phyloP scores from a whole-genome alignment of 1,140 invertebrate genomes.

The Atta texana region DNA sequence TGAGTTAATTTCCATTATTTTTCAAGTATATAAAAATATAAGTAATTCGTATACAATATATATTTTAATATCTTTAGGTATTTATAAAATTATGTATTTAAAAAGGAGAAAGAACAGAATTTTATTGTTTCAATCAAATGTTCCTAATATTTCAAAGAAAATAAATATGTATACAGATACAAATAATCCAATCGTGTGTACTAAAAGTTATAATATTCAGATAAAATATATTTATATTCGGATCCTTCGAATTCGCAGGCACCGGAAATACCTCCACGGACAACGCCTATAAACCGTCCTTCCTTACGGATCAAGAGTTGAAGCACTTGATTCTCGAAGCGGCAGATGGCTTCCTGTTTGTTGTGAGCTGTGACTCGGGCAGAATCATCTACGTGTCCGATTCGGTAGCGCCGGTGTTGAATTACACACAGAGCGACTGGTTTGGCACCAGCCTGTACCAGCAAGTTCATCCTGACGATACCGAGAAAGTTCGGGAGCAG shows the following conservation, averaged over 20 bases:
- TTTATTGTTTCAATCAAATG: too few species aligned
- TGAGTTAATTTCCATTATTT: too few species aligned
- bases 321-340: conserved; percentile 99
- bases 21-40: too few species aligned
- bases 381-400: conserved; percentile 99
- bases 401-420: conserved; percentile 98
- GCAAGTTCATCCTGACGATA: conserved; percentile 98
- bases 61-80: too few species aligned
- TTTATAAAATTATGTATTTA: too few species aligned
- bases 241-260: conserved; percentile 86
- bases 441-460: conserved; percentile 98
- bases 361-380: conserved; percentile 98
- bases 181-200: too few species aligned
- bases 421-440: conserved; percentile 98
- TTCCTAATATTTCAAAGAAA: too few species aligned
- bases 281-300: conserved; percentile 99
- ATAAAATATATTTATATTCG: too few species aligned
- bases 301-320: conserved; percentile 99
- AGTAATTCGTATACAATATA: too few species aligned
- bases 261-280: conserved; percentile 97
- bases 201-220: too few species aligned
- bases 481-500: conserved; percentile 99
- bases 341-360: conserved; percentile 99
- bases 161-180: too few species aligned
- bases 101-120: too few species aligned